phyloP scores from a whole-genome alignment of 2,797 vertebrate species.

The Pseudochirops cupreus region DNA sequence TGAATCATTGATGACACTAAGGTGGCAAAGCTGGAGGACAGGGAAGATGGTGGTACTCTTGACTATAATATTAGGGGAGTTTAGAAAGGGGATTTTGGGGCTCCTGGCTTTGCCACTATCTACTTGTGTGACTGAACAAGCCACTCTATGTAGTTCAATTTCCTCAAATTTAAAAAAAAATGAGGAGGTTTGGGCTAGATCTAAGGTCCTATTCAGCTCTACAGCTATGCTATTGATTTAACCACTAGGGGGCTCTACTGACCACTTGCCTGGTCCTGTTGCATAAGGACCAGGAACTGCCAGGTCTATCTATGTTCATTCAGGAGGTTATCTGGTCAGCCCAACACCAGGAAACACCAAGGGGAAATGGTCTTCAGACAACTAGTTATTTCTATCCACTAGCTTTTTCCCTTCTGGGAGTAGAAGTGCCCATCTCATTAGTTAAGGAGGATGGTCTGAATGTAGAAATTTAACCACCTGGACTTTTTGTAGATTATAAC shows the following conservation, averaged over 20 bases:
- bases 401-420: neutral
- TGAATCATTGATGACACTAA: neutral
- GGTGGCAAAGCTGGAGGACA: neutral
- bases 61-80: neutral
- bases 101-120: neutral
- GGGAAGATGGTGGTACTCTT: neutral
- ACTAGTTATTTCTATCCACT: neutral
- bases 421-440: neutral
- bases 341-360: neutral
- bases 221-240: neutral
- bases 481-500: neutral
- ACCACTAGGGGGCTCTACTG: neutral
- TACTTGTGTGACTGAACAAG: neutral
- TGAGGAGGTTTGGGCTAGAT: neutral
- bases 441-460: neutral
- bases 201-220: neutral
- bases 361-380: neutral
- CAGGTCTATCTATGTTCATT: neutral
- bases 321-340: neutral
- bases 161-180: neutral
- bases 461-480: neutral
- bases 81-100: neutral
- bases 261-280: neutral
- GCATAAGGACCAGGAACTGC: neutral
- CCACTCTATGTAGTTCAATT: neutral